Base-by-base conservation (phyloP, 2,888 invertebrate species). In the Troides oblongomaculatus region DNA sequence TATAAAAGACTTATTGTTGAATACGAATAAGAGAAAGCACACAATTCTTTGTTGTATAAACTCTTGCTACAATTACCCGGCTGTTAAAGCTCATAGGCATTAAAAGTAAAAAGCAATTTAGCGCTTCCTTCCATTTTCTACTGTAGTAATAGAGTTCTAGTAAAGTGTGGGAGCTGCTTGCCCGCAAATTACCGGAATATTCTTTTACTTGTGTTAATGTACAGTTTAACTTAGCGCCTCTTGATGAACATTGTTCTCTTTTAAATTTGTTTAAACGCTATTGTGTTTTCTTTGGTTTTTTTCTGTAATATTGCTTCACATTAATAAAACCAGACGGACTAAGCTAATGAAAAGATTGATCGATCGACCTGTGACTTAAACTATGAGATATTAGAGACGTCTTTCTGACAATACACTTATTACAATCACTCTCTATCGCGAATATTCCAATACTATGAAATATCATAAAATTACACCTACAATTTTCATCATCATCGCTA, bases 161-260 rank as follows among this genome's bases (percentile, higher is more conserved):
- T 10, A 60, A 53, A 64, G 53, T 64, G 68, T 63, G 68, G 30
- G 59, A 68, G 64, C 64, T 60, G 50, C 60, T 68, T 53, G 59
- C 53, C 64, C 59, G 68, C 68, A 64, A 68, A 68, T 68, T 68
- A 68, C 59, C 64, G 53, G 59, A 64, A 64, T 59, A 60, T 68
- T 68, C 59, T 64, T 68, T 64, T 64, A 60, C 58, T 62, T 68
- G 62, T 63, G 56, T 68, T 58, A 62, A 58, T 58, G 59, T 63
- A 59, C 59, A 63, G 46, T 50, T 59, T 63, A 68, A 68, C 63
- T 68, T 66, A n/a, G 39, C 60, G 66, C 66, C 61, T 53, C 66
- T 66, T 66, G 61, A 61, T 62, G 60, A 62, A 61, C 66, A 56
- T 56, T 66, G 61, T 62, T 61, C 65, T 46, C 58, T 59, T 59